Base-by-base conservation (phyloP, 2,113 vertebrate genomes). In the Octodon degus region DNA sequence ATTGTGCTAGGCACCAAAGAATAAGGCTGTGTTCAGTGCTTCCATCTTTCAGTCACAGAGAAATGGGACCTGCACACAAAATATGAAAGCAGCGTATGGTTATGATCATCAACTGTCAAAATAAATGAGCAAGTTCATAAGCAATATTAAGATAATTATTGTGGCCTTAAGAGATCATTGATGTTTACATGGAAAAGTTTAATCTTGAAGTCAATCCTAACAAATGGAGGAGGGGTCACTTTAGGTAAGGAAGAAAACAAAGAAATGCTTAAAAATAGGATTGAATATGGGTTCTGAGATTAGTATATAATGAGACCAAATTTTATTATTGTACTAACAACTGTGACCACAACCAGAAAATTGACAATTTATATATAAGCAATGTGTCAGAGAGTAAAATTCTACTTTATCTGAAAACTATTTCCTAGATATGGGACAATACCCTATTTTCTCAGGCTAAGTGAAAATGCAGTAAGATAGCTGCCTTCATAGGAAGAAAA, bases 401-500 rank as follows among this genome's bases (percentile, higher is more conserved):
- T 93, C 79, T 72, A 43, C 47, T 90, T 89, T 84, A 95, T 93
- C 95, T 95, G 67, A 32, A 93, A 93, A 95, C 4, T 82, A 91
- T 90, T 94, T 43, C 68, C 7, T 89, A 84, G 1, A 9, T 83
- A 60, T 81, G 53, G 94, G 67, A 82, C 62, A 50, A 76, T 62
- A 2, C 7, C 10, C 14, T 95, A 94, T 63, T 90, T 97, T 95
- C 37, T 96, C 86, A 85, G 30, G 65, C 68, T 96, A 90, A 90
- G 53, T 96, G 93, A 95, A 94, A 86, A 86, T 96, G 79, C 74
- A 65, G 60, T 89, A 67, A 86, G 72, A 63, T 89, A 97, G 85
- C 93, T 94, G 92, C 92, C 86, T 90, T 95, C 72, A 82, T 47
- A 86, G 81, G 77, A 86, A 84, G 84, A 83, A 97, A 88, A 60